Evolutionary conservation across 2,797 vertebrate species (phyloP).

Genomic region (Mormyrus proboscirostris): DNA sequence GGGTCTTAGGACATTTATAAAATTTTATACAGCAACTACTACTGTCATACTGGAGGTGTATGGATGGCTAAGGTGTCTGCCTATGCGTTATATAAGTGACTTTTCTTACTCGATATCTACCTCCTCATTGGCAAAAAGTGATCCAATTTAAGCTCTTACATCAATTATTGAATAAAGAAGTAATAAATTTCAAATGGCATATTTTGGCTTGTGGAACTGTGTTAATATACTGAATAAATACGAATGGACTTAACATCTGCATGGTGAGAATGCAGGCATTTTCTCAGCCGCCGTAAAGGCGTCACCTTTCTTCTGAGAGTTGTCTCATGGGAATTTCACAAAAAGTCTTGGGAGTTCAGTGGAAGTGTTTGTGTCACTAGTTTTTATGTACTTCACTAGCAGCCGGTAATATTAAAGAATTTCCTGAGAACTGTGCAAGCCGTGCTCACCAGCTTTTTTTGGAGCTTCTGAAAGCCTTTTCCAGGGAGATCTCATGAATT

Average conservation of each 20-base stretch:
- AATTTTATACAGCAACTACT: not conserved
- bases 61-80: not conserved
- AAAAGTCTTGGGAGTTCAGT: not conserved
- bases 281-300: not conserved
- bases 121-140: not conserved
- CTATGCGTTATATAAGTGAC: not conserved
- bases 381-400: not conserved
- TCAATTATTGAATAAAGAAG: not conserved
- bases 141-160: not conserved
- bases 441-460: not conserved
- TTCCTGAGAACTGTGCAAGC: not conserved
- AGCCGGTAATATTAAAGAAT: not conserved
- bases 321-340: not conserved
- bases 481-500: not conserved
- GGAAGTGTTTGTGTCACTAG: not conserved
- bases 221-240: not conserved
- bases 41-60: not conserved
- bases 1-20: not conserved
- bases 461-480: not conserved
- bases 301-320: not conserved
- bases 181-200: not conserved
- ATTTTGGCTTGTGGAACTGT: not conserved
- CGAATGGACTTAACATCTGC: not conserved
- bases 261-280: not conserved
- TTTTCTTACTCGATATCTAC: not conserved